These are phyloP conservation scores for Leptinotarsa haldemani DNA, from an alignment of 2,888 invertebrate species.

Conservation along the genomic window DNA sequence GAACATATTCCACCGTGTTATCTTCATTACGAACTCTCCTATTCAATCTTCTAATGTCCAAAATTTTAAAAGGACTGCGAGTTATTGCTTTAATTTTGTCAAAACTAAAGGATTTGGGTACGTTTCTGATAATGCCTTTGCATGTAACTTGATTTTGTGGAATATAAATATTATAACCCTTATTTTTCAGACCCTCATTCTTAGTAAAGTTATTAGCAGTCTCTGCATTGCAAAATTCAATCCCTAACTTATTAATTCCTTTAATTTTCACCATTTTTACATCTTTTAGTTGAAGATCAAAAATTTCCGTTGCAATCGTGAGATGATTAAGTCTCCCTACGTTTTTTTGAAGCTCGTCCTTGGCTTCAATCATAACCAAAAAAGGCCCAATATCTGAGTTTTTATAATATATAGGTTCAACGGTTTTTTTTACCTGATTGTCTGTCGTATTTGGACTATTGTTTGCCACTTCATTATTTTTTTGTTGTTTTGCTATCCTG, in stretches of 20 bases:
- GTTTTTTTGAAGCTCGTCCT: too few relatives aligned
- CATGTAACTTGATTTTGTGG: conserved; percentile 25
- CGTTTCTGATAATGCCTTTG: conserved; percentile 19
- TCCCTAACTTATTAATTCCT: conserved; percentile 12
- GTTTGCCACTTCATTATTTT: background rate
- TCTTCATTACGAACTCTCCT: background rate
- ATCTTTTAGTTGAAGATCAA: conserved; percentile 1
- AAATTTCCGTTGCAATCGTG: conserved; percentile 12
- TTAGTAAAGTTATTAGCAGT: conserved; percentile 23
- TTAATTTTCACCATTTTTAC: background rate
- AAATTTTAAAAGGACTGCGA: too few relatives aligned
- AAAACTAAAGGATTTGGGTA: background rate
- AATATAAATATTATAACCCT: conserved; percentile 28
- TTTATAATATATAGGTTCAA: background rate
- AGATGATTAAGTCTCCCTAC: conserved; percentile 4
- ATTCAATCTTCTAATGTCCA: too few relatives aligned
- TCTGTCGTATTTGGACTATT: background rate
- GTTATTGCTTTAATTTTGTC: conserved; percentile 5
- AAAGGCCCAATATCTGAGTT: background rate
- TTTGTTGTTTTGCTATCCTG: background rate
- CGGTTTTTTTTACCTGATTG: background rate
- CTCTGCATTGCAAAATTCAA: background rate
- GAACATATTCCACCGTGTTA: conserved; percentile 8
- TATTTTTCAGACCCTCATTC: conserved; percentile 19
- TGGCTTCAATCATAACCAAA: background rate